Evolutionary conservation across 2,797 vertebrate species (phyloP).

Genomic region (Diceros bicornis): DNA sequence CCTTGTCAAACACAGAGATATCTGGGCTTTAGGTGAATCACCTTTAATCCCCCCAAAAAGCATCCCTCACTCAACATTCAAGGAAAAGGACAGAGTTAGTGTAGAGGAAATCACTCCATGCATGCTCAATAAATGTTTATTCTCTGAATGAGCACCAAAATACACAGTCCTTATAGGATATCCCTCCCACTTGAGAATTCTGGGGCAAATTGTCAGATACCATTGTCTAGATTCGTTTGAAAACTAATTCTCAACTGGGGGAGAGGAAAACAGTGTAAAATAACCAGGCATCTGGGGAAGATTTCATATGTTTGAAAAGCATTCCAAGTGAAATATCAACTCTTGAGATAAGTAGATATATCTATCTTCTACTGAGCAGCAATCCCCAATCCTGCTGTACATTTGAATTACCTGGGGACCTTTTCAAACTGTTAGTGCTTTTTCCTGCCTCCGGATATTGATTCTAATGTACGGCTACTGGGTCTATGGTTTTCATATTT

Average conservation of each 20-base stretch:
- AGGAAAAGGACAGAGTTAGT: neutral
- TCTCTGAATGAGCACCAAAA: neutral
- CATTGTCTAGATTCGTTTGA: neutral
- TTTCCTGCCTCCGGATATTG: neutral
- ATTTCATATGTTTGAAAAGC: neutral
- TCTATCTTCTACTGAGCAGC: neutral
- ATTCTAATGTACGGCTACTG: neutral
- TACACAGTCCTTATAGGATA: neutral
- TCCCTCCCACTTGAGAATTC: neutral
- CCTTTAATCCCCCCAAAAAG: conserved; percentile 1
- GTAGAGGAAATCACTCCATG: neutral
- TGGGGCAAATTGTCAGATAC: neutral
- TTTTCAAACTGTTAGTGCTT: neutral
- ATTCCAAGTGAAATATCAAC: neutral
- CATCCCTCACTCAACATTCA: neutral
- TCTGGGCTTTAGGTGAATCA: neutral
- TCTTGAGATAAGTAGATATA: neutral
- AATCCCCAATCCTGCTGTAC: neutral
- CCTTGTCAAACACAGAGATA: neutral
- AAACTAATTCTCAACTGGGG: neutral
- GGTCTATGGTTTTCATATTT: neutral
- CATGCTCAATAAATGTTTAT: neutral
- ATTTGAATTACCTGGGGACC: neutral
- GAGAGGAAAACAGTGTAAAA: neutral
- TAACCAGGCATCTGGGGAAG: neutral